These are phyloP conservation scores for Microctonus brassicae DNA, from an alignment of 2,888 invertebrate genomes.

Conservation along the genomic window DNA sequence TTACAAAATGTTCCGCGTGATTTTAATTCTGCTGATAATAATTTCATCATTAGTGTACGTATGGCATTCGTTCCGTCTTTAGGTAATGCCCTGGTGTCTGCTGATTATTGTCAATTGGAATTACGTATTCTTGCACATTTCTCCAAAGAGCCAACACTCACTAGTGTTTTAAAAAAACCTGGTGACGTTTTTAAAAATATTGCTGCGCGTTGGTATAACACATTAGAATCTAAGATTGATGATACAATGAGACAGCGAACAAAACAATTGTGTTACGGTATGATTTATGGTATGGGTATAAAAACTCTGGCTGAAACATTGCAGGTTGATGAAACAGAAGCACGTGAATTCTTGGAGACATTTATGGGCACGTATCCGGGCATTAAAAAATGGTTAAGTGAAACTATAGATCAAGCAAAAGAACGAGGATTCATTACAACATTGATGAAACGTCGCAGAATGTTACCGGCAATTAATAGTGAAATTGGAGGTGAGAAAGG, in stretches of 20 bases:
- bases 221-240: slow-evolving; percentile 78
- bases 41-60: slow-evolving; percentile 73
- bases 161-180: slow-evolving; percentile 75
- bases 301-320: slow-evolving; percentile 85
- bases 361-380: slow-evolving; percentile 85
- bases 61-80: slow-evolving; percentile 77
- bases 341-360: slow-evolving; percentile 81
- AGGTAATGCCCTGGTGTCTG: slow-evolving; percentile 82
- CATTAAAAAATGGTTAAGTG: slow-evolving; percentile 76
- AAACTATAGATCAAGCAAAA: slow-evolving; percentile 76
- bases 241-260: slow-evolving; percentile 86
- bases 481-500: slow-evolving; percentile 74
- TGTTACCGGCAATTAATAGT: slow-evolving; percentile 82
- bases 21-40: slow-evolving; percentile 73
- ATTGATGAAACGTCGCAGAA: slow-evolving; percentile 82
- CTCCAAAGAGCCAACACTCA: slow-evolving; percentile 81
- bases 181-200: slow-evolving; percentile 89
- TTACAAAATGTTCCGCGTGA: slow-evolving; percentile 92
- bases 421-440: slow-evolving; percentile 87
- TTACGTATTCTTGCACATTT: slow-evolving; percentile 93
- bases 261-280: slow-evolving; percentile 95
- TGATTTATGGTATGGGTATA: slow-evolving; percentile 96
- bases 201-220: slow-evolving; percentile 86
- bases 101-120: slow-evolving; percentile 97
- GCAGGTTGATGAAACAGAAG: slow-evolving; percentile 83